A percentile compares a stretch with the other conserved stretches of the same genome.
Evolutionary conservation across 37 sponge, comb jelly and placozoan genomes (phyloP).

Genomic region (Aplysina aerophoba): DNA sequence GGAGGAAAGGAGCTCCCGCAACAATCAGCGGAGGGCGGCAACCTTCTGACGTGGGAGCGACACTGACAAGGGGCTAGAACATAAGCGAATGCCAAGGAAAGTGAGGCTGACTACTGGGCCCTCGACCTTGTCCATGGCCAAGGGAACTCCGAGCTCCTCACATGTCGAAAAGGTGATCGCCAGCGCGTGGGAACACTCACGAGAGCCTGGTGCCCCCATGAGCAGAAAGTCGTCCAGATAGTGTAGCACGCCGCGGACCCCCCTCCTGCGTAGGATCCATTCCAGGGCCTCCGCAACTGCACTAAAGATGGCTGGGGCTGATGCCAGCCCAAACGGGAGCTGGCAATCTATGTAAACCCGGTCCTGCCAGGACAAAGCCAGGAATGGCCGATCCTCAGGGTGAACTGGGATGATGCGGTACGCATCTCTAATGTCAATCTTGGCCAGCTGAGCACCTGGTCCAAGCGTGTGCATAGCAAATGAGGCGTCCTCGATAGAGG

Average conservation of each 20-base stretch:
- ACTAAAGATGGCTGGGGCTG: slow-evolving; percentile 22
- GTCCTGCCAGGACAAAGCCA: slow-evolving; percentile 16
- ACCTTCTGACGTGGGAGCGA: not conserved
- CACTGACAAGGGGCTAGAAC: not conserved
- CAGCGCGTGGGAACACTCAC: slow-evolving; percentile 4
- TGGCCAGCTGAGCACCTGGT: not conserved
- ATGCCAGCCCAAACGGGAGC: slow-evolving; percentile 23
- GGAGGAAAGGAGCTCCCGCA: too few species aligned
- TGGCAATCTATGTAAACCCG: slow-evolving; percentile 20
- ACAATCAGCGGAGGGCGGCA: too few species aligned
- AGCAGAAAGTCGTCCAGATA: slow-evolving; percentile 20
- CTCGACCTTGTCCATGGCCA: slow-evolving; percentile 16
- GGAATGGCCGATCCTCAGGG: slow-evolving; percentile 20
- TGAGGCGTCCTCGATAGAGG: slow-evolving; percentile 11
- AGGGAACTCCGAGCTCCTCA: slow-evolving; percentile 25
- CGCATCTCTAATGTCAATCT: slow-evolving; percentile 22
- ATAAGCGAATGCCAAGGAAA: slow-evolving; percentile 9
- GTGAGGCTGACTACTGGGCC: not conserved
- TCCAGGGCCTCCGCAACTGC: slow-evolving; percentile 26
- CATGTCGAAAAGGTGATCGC: not conserved
- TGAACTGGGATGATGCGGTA: slow-evolving; percentile 7
- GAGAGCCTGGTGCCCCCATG: not conserved
- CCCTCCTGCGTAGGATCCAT: slow-evolving; percentile 22
- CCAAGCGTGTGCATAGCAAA: not conserved
- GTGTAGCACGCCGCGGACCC: slow-evolving; percentile 2